A percentile compares a stretch with the other conserved stretches of the same genome.
Evolutionary conservation across 1,140 invertebrate species (phyloP).

Genomic region (Calosoma granatense): DNA sequence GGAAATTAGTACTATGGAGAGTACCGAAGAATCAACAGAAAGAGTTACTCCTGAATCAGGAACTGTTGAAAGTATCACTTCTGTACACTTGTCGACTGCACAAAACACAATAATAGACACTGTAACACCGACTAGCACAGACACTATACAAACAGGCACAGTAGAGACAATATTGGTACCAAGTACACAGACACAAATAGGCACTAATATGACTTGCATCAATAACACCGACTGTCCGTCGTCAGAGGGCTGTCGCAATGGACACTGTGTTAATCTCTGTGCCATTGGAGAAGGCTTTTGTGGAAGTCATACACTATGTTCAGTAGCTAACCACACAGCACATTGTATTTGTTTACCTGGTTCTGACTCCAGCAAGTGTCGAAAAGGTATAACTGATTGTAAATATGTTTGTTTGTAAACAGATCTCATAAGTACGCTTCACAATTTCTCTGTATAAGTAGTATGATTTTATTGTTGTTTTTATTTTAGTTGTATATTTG

Average conservation of each 20-base stretch:
- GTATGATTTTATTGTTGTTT: no score
- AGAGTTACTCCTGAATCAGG: conserved; percentile 11
- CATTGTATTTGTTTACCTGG: conserved; percentile 60
- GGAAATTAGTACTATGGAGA: conserved; percentile 12
- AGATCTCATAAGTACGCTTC: no score
- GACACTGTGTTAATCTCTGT: conserved; percentile 65
- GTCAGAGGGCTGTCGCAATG: conserved; percentile 52
- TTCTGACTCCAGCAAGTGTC: conserved; percentile 27
- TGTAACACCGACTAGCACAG: not conserved
- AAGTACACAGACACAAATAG: not conserved
- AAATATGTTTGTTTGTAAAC: no score
- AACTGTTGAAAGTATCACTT: conserved; percentile 9
- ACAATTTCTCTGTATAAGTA: no score
- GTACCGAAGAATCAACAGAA: conserved; percentile 10
- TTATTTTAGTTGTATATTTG: no score
- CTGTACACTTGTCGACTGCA: not conserved
- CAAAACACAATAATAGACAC: conserved; percentile 7
- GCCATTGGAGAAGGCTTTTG: conserved; percentile 46
- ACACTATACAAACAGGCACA: not conserved
- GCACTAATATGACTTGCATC: conserved; percentile 37
- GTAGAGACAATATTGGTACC: not conserved
- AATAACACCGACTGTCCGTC: conserved; percentile 55
- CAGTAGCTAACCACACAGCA: conserved; percentile 55
- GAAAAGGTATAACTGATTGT: conserved; percentile 27
- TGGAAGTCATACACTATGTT: conserved; percentile 56